A percentile compares a stretch with the other conserved stretches of the same genome.
Evolutionary conservation across 2,113 vertebrate genomes (phyloP).

Genomic region (Myotis davidii): DNA sequence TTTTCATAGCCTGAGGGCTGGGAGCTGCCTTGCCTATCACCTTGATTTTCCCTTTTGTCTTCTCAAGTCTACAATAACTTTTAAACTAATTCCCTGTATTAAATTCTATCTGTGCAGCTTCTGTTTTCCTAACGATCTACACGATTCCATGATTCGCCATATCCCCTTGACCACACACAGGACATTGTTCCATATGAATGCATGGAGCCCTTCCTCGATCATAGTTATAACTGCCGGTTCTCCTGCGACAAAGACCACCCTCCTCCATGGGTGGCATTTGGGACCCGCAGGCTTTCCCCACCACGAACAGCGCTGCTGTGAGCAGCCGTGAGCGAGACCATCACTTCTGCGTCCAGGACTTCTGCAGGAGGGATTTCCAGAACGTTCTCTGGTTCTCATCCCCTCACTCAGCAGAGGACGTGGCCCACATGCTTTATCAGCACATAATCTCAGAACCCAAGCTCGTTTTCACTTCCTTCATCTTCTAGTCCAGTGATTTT

Average conservation of each 20-base stretch:
- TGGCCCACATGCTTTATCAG: not conserved
- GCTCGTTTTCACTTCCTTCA: not conserved
- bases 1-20: not conserved
- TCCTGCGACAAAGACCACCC: rapidly evolving
- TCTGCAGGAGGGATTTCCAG: not conserved
- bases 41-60: no score
- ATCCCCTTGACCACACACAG: not conserved
- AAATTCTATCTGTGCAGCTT: not conserved
- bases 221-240: rapidly evolving
- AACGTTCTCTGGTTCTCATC: not conserved
- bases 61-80: not conserved
- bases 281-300: not conserved
- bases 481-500: not conserved
- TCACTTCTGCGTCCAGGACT: rapidly evolving
- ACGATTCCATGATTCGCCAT: rapidly evolving
- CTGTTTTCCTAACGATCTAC: not conserved
- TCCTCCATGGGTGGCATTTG: rapidly evolving
- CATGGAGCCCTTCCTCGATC: no score
- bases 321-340: not conserved
- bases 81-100: not conserved
- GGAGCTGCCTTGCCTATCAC: not conserved
- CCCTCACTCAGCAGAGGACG: rapidly evolving
- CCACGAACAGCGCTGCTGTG: rapidly evolving
- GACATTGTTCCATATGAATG: rapidly evolving
- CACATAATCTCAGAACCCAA: not conserved